Percentiles rank a stretch among this genome's conserved stretches.
Conservation (phyloP, 2,797 vertebrate genomes). For the Ctenopoma kingsleyae region DNA sequence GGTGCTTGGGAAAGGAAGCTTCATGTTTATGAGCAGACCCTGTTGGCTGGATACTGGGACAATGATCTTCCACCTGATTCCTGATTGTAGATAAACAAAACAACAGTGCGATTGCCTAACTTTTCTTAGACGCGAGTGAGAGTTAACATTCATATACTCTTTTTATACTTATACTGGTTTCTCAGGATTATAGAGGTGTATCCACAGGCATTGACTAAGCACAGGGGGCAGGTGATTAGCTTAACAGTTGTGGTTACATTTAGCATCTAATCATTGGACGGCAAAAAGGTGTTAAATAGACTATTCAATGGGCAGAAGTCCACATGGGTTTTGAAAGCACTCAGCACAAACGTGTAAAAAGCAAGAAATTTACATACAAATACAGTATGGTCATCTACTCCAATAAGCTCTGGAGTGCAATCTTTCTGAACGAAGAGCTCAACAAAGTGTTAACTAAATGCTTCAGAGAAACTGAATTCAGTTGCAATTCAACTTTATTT, state of each 20-base stretch:
- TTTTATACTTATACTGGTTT: background rate
- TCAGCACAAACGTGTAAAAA: background rate
- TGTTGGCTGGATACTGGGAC: background rate
- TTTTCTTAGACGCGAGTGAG: background rate
- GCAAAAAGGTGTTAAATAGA: background rate
- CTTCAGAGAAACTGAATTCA: no score
- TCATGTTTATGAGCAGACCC: background rate
- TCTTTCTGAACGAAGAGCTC: background rate
- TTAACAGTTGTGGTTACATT: slow-evolving; percentile 7
- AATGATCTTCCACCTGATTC: background rate
- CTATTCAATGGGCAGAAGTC: background rate
- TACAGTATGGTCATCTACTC: background rate
- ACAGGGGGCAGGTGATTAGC: background rate
- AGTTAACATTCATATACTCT: background rate
- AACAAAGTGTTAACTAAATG: slow-evolving; percentile 1
- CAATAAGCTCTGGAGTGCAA: background rate
- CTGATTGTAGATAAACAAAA: background rate
- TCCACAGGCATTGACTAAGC: background rate
- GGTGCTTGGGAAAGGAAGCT: background rate
- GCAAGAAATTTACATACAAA: background rate
- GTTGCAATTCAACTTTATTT: no score
- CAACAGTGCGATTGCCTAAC: background rate
- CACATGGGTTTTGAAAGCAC: background rate
- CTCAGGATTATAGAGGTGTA: background rate
- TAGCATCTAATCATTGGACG: slow-evolving; percentile 2